Conservation (phyloP, 2,113 vertebrate species). For the Podarcis muralis region DNA sequence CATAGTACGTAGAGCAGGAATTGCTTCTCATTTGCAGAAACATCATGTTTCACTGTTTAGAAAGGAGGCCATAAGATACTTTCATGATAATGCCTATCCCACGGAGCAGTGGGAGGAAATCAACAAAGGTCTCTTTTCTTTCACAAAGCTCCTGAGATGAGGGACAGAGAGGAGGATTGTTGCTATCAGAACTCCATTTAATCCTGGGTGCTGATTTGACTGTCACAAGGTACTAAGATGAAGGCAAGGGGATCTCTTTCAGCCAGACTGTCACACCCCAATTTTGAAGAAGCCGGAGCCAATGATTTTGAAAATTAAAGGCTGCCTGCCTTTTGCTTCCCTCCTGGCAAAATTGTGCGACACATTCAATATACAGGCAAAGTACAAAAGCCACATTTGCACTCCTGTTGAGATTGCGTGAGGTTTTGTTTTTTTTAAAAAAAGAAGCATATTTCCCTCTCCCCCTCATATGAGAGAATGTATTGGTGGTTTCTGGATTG, state of each 20-base stretch:
- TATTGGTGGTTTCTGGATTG: neutral
- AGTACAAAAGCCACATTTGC: neutral
- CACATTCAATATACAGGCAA: neutral
- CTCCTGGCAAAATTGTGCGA: neutral
- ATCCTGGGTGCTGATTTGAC: neutral
- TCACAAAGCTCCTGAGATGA: neutral
- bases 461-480: neutral
- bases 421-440: no score
- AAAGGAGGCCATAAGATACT: neutral
- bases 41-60: conserved; percentile 5
- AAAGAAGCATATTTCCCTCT: neutral
- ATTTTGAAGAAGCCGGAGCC: neutral
- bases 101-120: conserved; percentile 7
- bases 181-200: neutral
- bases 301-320: neutral
- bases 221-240: neutral
- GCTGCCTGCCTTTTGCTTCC: neutral
- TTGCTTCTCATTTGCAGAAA: neutral
- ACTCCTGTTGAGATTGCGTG: neutral
- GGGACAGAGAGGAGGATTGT: neutral
- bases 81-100: neutral
- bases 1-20: rapidly evolving
- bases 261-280: neutral
- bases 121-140: neutral
- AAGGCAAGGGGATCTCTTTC: neutral